Evolutionary conservation across 2,888 invertebrate species (phyloP).

Genomic region (Acleris laterana): DNA sequence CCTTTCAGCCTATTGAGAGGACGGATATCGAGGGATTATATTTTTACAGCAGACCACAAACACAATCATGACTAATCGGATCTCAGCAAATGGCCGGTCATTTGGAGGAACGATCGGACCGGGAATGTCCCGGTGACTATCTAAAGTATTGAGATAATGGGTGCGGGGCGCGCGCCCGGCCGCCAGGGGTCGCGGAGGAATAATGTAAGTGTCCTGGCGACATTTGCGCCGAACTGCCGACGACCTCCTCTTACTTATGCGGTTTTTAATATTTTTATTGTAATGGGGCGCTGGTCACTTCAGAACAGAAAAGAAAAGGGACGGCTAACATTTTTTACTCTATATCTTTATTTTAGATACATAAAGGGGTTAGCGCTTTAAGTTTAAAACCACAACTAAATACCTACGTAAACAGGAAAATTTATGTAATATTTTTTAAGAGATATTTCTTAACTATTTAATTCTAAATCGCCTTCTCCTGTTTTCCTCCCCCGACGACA

Average conservation of each 20-base stretch:
- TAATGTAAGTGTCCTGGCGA: constrained; percentile 84
- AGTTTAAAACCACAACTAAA: no score
- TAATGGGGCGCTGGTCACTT: constrained; percentile 76
- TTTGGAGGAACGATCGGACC: constrained; percentile 76
- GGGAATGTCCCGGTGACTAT: constrained; percentile 78
- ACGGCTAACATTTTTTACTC: background rate
- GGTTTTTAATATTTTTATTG: constrained; percentile 88
- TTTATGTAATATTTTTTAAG: no score
- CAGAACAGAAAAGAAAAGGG: constrained; percentile 55
- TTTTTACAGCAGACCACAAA: constrained; percentile 79
- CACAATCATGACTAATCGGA: constrained; percentile 83
- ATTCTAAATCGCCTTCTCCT: no score
- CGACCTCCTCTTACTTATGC: constrained; percentile 84
- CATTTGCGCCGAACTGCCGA: constrained; percentile 84
- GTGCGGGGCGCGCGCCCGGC: constrained; percentile 60
- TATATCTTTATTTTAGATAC: no score
- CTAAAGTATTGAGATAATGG: constrained; percentile 84
- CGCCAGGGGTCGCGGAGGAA: constrained; percentile 57
- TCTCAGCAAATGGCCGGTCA: constrained; percentile 79
- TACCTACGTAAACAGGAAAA: no score
- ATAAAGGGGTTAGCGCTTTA: no score
- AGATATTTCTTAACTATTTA: no score
- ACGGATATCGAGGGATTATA: constrained; percentile 67
- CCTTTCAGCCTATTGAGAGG: constrained; percentile 63
- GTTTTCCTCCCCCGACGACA: no score